phyloP scores from a whole-genome alignment of 1,140 invertebrate genomes.

The Ladona fulva region DNA sequence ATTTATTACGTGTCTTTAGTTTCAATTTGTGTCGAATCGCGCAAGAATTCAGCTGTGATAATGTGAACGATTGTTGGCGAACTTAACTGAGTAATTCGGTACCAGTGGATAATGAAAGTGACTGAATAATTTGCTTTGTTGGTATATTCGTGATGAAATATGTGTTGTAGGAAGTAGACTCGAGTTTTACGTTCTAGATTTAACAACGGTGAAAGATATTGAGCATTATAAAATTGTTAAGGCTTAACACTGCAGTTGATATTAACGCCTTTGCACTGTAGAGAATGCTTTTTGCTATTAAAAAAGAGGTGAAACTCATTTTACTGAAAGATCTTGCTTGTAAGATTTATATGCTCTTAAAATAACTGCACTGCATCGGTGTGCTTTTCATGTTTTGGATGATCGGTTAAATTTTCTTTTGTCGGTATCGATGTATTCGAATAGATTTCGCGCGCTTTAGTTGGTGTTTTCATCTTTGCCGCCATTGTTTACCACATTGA shows the following conservation, averaged over 20 bases:
- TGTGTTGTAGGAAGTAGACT: background rate
- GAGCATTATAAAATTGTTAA: background rate
- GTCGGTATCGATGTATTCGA: no score
- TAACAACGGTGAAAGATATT: background rate
- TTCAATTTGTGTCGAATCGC: no score
- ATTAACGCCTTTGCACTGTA: slow-evolving; percentile 5
- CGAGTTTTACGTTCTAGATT: background rate
- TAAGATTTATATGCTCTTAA: background rate
- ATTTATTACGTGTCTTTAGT: background rate
- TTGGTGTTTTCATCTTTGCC: no score
- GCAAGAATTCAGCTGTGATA: no score
- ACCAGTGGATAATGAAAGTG: no score
- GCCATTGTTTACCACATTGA: no score
- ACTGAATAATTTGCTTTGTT: no score
- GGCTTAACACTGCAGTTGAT: background rate
- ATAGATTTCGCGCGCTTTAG: no score
- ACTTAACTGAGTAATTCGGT: no score
- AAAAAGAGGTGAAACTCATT: background rate
- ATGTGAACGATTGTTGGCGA: no score
- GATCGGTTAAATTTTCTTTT: no score
- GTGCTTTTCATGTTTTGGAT: background rate
- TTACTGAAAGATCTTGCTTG: background rate
- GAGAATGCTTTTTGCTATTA: background rate
- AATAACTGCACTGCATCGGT: background rate
- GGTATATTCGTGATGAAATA: background rate